Evolutionary conservation across 2,888 invertebrate genomes (phyloP), one percentile per base, ranked within the genome.

Genomic region (Chorisops tibialis): DNA sequence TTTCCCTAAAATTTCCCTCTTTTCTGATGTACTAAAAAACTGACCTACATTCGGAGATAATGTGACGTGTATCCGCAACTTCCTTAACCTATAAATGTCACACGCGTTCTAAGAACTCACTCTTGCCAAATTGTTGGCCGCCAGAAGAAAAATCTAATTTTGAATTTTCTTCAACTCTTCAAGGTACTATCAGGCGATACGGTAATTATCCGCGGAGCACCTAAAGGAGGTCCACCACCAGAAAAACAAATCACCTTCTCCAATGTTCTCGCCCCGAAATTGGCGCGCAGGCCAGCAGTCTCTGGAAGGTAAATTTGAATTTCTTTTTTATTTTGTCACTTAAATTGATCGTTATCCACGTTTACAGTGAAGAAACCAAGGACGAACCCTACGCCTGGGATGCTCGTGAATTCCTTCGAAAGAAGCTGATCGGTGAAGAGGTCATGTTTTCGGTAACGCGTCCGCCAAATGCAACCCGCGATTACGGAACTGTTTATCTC

Each of bases 321-420:
- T 43, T 12, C 16, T 43, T 43, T 43, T 43, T n/a, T 16, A 43
- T 22, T 21, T 16, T 38, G 37, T 24, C 22, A 52, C 12, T 38
- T 14, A 11, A 18, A 38, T 50, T 62, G 37, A 66, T 64, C 63
- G 59, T 66, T 73, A 54, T n/a, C 24, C 70, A n/a, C n/a, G n/a
- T 52, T 75, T 85, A 83, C 75, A 82, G 84, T 43, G 83, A 83
- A 47, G 89, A 89, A 71, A 84, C 85, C 11, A 89, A 87, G 75
- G 94, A 94, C 75, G 93, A 98, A 79, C 93, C 97, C 1, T 98
- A 84, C 81, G 97, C 96, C 0, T 99, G 97, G 96, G 97, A 98
- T 74, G 93, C 97, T 1, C 86, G 98, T 60, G 98, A 99, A 79
- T 97, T 88, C 74, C 81, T 99, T 51, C 85, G 98, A 38, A 93